These are phyloP conservation scores for Micromys minutus DNA, from an alignment of 2,113 vertebrate genomes.

Conservation along the genomic window DNA sequence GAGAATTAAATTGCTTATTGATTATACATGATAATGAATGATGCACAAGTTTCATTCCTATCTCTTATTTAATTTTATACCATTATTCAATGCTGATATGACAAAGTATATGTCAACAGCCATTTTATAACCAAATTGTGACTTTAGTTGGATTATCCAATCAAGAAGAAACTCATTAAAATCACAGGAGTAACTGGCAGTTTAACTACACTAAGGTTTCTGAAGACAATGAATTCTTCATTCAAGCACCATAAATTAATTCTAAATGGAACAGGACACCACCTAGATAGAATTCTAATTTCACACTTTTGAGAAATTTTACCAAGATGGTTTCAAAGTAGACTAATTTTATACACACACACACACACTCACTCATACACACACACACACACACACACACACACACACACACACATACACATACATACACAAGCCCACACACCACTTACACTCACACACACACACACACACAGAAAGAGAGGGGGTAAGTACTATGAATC, in stretches of 20 bases:
- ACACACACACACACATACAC: too few relatives aligned
- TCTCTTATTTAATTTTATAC: conserved; percentile 72
- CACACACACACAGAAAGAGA: too few relatives aligned
- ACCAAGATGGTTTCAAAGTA: conserved; percentile 74
- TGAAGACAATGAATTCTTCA: conserved; percentile 52
- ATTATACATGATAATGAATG: conserved; percentile 78
- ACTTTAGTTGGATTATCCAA: conserved; percentile 65
- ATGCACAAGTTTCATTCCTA: conserved; percentile 76
- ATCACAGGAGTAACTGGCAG: conserved; percentile 60
- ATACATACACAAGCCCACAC: too few relatives aligned
- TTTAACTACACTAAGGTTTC: conserved; percentile 50
- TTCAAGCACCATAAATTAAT: conserved; percentile 56
- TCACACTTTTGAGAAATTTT: conserved; percentile 67
- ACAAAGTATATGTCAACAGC: conserved; percentile 71
- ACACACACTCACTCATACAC: too few relatives aligned
- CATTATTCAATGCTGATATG: conserved; percentile 76
- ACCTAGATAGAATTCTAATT: conserved; percentile 74
- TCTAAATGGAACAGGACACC: conserved; percentile 66
- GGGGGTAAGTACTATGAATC: too few relatives aligned
- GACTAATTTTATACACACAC: conserved; percentile 78
- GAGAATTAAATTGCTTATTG: conserved; percentile 80
- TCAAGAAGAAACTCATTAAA: conserved; percentile 55
- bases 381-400: too few relatives aligned
- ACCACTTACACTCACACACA: too few relatives aligned
- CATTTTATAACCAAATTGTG: conserved; percentile 64